A percentile compares a stretch with the other conserved stretches of the same genome.
phyloP scores from a whole-genome alignment of 2,113 vertebrate species.

The Chloropsis hardwickii region DNA sequence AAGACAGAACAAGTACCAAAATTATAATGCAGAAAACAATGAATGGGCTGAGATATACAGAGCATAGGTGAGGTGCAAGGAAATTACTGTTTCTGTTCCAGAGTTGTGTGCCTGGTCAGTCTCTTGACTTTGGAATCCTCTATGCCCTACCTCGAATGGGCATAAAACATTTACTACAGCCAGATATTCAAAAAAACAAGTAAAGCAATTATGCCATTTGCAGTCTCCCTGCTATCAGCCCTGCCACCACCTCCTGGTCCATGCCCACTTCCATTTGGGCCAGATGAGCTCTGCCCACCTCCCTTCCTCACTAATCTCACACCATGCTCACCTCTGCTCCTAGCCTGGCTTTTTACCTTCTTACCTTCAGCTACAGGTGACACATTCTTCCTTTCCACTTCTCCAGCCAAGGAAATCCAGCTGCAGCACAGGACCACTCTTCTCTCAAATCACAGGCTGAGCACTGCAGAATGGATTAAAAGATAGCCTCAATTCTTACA shows the following conservation, averaged over 20 bases:
- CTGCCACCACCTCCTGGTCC: neutral
- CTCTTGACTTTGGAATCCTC: neutral
- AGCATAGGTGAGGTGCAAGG: neutral
- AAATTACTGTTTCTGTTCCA: neutral
- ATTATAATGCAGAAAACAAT: neutral
- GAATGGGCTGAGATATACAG: neutral
- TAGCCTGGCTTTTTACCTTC: neutral
- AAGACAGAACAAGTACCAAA: neutral
- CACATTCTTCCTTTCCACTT: neutral
- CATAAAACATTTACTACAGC: neutral
- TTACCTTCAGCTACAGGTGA: neutral
- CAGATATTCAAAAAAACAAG: neutral
- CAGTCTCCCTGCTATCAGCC: neutral
- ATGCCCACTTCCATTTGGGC: neutral
- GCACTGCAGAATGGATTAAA: neutral
- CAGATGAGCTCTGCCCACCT: neutral
- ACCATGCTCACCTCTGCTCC: neutral
- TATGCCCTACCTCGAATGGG: fast-evolving
- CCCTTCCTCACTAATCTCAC: neutral
- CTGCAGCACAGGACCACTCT: neutral
- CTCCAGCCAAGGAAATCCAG: neutral
- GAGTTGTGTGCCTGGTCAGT: neutral
- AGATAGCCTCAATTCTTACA: neutral
- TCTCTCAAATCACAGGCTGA: neutral
- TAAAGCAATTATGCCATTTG: neutral